These are phyloP conservation scores for Streblospio benedicti DNA, from an alignment of 1,140 invertebrate genomes.

Conservation along the genomic window DNA sequence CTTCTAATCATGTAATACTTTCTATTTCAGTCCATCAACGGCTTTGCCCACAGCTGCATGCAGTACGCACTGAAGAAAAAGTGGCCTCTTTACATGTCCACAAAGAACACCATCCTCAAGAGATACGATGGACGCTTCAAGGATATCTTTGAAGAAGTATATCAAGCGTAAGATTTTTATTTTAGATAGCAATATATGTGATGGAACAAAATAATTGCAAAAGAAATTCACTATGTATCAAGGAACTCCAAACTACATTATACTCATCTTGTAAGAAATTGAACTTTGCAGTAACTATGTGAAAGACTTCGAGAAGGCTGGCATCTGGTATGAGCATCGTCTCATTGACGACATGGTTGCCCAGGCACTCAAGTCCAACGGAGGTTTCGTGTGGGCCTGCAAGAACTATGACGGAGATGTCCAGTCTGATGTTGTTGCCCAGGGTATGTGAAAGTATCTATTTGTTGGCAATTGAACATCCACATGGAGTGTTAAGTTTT, in stretches of 20 bases:
- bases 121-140: conserved; percentile 97
- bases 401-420: conserved; percentile 99
- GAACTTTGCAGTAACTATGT: conserved; percentile 71
- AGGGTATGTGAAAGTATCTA: conserved; percentile 66
- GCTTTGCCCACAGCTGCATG: conserved; percentile 91
- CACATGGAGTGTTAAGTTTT: background rate
- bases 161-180: conserved; percentile 60
- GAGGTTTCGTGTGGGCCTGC: conserved; percentile 98
- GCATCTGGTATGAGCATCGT: conserved; percentile 95
- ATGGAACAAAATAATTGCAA: too few species aligned
- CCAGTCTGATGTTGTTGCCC: conserved; percentile 93
- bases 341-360: conserved; percentile 99
- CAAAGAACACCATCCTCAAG: conserved; percentile 98
- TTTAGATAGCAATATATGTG: too few species aligned
- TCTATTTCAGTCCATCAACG: conserved; percentile 58
- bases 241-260: too few species aligned
- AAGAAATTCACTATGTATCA: too few species aligned
- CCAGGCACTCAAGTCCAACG: conserved; percentile 92
- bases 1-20: background rate
- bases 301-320: conserved; percentile 67
- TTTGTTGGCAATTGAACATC: too few species aligned
- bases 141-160: conserved; percentile 98
- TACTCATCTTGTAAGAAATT: too few species aligned
- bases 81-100: conserved; percentile 90
- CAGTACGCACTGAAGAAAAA: conserved; percentile 79